Percentiles rank a stretch among this genome's conserved stretches.
These are phyloP conservation scores for Coenonympha glycerion DNA, from an alignment of 2,888 invertebrate species.

Conservation along the genomic window DNA sequence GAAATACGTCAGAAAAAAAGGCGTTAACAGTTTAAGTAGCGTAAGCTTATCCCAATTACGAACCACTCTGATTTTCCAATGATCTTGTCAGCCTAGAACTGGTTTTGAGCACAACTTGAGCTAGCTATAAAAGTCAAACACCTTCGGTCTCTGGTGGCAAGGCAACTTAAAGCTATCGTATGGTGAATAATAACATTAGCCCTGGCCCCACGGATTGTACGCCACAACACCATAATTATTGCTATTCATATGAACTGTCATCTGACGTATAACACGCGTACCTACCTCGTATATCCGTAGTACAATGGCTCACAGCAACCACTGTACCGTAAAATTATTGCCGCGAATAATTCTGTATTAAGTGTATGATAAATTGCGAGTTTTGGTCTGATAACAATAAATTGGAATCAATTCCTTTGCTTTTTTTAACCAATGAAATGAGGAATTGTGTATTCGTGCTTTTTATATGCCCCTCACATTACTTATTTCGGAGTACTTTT, in stretches of 20 bases:
- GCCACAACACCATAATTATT: constrained; percentile 51
- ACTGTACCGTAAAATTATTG: constrained; percentile 31
- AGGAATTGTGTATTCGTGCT: background rate
- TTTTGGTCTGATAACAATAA: constrained; percentile 20
- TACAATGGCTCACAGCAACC: constrained; percentile 31
- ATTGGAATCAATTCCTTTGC: constrained; percentile 18
- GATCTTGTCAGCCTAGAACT: too few species aligned
- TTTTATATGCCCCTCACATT: background rate
- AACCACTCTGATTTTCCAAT: too few species aligned
- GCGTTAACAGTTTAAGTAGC: too few species aligned
- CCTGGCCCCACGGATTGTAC: constrained; percentile 50
- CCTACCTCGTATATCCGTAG: constrained; percentile 42
- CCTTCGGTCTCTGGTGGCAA: too few species aligned
- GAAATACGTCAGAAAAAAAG: too few species aligned
- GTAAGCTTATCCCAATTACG: too few species aligned
- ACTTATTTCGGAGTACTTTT: background rate
- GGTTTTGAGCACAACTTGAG: too few species aligned
- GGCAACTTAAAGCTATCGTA: constrained; percentile 61
- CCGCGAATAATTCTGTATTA: constrained; percentile 24
- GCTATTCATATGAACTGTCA: constrained; percentile 43
- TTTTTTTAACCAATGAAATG: constrained; percentile 7
- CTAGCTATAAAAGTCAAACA: too few species aligned
- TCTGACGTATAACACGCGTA: constrained; percentile 39
- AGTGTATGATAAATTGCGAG: constrained; percentile 21
- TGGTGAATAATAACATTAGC: constrained; percentile 63